Percentiles rank a stretch among this genome's conserved stretches.
These are phyloP conservation scores for Palythoa grandiflora DNA, from an alignment of 92 coral and sea anemone species.

Conservation along the genomic window DNA sequence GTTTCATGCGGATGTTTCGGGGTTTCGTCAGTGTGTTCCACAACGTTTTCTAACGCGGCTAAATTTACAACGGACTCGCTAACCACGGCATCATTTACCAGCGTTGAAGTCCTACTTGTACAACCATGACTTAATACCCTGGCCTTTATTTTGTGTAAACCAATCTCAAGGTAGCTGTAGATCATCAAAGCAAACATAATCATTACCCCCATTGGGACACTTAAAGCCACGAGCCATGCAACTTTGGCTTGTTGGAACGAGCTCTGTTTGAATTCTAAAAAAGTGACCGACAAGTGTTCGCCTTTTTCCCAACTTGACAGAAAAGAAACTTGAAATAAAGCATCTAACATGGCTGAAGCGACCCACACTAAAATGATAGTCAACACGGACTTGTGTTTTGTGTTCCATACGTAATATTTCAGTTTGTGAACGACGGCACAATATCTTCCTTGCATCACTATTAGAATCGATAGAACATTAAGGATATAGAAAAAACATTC, in stretches of 20 bases:
- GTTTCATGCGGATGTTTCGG: not conserved
- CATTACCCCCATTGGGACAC: constrained; percentile 21
- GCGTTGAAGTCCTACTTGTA: not conserved
- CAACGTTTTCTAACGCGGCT: not conserved
- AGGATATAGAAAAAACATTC: constrained; percentile 34
- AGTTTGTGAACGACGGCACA: constrained; percentile 37
- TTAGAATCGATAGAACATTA: constrained; percentile 27
- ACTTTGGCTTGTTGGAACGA: constrained; percentile 9
- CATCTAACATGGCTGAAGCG: not conserved
- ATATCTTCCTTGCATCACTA: constrained; percentile 19
- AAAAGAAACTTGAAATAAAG: not conserved
- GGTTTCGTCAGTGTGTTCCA: too few relatives aligned
- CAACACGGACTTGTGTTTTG: not conserved
- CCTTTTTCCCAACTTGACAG: constrained; percentile 2
- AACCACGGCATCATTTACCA: not conserved
- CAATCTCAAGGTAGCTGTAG: not conserved
- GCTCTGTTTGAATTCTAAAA: not conserved
- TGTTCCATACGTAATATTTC: constrained; percentile 33
- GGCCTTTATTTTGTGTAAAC: not conserved
- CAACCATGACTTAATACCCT: not conserved
- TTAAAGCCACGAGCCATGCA: not conserved
- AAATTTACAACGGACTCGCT: not conserved
- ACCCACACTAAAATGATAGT: not conserved
- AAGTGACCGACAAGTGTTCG: not conserved
- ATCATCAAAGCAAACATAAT: constrained; percentile 21